phyloP scores from a whole-genome alignment of 30 jellyfish, hydroid and myxozoan genomes.

The Aurelia sp. region DNA sequence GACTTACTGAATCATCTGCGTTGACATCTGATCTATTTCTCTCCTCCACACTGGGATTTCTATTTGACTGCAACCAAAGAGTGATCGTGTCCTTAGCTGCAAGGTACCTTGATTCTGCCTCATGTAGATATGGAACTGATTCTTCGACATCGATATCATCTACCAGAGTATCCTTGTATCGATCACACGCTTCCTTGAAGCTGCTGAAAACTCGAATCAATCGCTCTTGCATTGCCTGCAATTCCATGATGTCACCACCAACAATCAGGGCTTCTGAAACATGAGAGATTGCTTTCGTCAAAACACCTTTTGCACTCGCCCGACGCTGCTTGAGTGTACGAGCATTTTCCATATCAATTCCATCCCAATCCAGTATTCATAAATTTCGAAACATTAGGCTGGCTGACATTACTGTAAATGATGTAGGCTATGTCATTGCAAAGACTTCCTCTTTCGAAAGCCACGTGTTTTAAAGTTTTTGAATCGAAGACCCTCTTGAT shows the following conservation, averaged over 20 bases:
- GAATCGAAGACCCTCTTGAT: too few relatives aligned
- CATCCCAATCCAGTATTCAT: too few relatives aligned
- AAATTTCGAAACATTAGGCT: too few relatives aligned
- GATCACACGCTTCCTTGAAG: conserved; percentile 33
- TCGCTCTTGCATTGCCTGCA: conserved; percentile 27
- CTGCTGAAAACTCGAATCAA: conserved; percentile 17
- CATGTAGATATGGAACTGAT: conserved; percentile 20
- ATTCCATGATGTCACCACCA: not conserved
- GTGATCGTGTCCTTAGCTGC: conserved; percentile 30
- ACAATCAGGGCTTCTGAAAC: conserved; percentile 26
- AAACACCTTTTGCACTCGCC: not conserved
- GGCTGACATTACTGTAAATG: too few relatives aligned
- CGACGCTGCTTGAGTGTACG: too few relatives aligned
- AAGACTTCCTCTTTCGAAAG: too few relatives aligned
- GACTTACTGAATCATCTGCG: conserved; percentile 18
- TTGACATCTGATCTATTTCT: conserved; percentile 14
- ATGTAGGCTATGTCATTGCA: too few relatives aligned
- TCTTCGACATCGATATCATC: conserved; percentile 8
- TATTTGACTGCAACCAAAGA: conserved; percentile 27
- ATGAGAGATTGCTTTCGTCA: conserved; percentile 6
- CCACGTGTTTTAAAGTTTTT: too few relatives aligned
- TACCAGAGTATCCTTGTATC: conserved; percentile 4
- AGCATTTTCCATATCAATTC: too few relatives aligned
- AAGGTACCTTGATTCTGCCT: conserved; percentile 20
- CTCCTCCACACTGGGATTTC: conserved; percentile 4